Conservation (phyloP, 2,888 invertebrate genomes). For the Amitus sp. region DNA sequence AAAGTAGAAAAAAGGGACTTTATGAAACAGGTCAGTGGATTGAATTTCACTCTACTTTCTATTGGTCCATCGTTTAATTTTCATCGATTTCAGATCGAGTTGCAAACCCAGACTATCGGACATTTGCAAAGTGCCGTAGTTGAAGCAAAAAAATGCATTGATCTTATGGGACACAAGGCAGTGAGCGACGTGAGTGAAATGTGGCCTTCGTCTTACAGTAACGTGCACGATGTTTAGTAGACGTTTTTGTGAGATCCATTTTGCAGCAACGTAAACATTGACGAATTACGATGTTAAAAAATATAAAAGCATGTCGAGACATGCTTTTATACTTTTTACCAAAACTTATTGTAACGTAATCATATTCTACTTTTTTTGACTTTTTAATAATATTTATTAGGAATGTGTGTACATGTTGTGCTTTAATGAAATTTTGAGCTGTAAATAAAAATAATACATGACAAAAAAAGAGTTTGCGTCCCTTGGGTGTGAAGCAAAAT, state of each 20-base stretch:
- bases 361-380: neutral
- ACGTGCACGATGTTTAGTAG: conserved; percentile 62
- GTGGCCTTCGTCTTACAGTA: conserved; percentile 58
- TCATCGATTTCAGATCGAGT: conserved; percentile 50
- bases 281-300: neutral
- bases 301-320: conserved; percentile 1
- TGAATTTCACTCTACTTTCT: no score
- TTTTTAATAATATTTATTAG: conserved; percentile 3
- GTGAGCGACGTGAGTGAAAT: conserved; percentile 60
- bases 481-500: no score
- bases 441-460: conserved; percentile 31
- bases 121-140: conserved; percentile 60
- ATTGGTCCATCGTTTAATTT: no score
- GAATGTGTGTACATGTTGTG: conserved; percentile 17
- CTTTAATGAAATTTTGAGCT: conserved; percentile 4
- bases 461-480: conserved; percentile 18
- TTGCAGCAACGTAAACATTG: neutral
- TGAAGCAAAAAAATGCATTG: conserved; percentile 57
- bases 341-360: neutral
- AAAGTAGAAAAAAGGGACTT: conserved; percentile 56
- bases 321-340: conserved; percentile 4
- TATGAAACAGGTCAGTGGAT: conserved; percentile 49
- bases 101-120: conserved; percentile 60
- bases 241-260: neutral
- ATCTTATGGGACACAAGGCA: conserved; percentile 57